A percentile compares a stretch with the other conserved stretches of the same genome.
Evolutionary conservation across 37 sponge, comb jelly and placozoan genomes (phyloP).

Genomic region (Cliona cf. orientalis): DNA sequence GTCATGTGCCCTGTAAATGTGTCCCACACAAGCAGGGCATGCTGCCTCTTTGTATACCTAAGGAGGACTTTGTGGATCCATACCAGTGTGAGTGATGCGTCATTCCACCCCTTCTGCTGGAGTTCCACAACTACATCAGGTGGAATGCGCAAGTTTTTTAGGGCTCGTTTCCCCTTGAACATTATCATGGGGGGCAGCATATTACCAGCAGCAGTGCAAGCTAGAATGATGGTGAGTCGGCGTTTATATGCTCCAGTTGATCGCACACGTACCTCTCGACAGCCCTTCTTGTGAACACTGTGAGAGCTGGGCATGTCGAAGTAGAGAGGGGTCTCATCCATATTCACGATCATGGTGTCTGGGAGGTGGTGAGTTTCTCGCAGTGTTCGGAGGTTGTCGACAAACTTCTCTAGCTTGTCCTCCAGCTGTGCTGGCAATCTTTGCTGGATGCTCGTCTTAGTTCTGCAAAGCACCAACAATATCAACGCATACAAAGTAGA

Average conservation of each 20-base stretch:
- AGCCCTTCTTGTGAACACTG: conserved; percentile 14
- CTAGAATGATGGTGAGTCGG: conserved; percentile 14
- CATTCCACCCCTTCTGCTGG: conserved; percentile 19
- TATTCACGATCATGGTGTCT: no score
- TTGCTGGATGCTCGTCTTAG: neutral
- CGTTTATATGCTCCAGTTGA: conserved; percentile 24
- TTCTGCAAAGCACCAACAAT: neutral
- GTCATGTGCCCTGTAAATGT: conserved; percentile 23
- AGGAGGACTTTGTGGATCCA: conserved; percentile 2
- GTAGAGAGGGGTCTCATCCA: no score
- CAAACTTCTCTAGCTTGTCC: conserved; percentile 25
- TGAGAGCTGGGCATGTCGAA: conserved; percentile 7
- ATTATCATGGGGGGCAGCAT: no score
- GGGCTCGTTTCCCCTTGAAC: no score
- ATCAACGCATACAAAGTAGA: no score
- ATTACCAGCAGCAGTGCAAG: no score
- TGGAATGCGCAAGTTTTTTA: neutral
- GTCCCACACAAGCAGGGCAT: conserved; percentile 22
- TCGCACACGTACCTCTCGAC: conserved; percentile 21
- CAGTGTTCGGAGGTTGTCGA: conserved; percentile 2
- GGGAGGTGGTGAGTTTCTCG: neutral
- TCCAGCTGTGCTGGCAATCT: conserved; percentile 38
- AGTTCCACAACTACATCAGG: neutral
- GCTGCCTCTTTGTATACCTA: conserved; percentile 12
- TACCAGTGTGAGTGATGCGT: neutral